Percentiles rank a stretch among this genome's conserved stretches.
These are phyloP conservation scores for Chloroclysta siterata DNA, from an alignment of 2,888 invertebrate genomes.

Conservation along the genomic window DNA sequence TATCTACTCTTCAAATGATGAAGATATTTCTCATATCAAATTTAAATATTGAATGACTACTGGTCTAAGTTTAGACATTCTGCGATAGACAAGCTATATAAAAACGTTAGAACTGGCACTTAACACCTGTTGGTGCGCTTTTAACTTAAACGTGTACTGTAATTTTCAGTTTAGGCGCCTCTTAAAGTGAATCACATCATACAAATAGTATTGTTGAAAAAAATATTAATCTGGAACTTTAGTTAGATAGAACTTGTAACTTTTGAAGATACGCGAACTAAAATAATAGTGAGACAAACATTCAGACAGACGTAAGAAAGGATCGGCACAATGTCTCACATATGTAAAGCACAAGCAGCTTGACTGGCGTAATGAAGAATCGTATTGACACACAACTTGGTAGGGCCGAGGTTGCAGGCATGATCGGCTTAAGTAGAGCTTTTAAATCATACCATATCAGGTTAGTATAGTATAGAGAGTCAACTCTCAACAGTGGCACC, in stretches of 20 bases:
- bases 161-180: too few relatives aligned
- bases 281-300: too few relatives aligned
- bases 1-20: too few relatives aligned
- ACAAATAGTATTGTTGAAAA: too few relatives aligned
- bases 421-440: slow-evolving; percentile 3
- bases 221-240: too few relatives aligned
- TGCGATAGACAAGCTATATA: background rate
- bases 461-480: slow-evolving; percentile 27
- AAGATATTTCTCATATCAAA: background rate
- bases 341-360: background rate
- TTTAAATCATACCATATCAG: slow-evolving; percentile 32
- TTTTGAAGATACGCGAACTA: too few relatives aligned
- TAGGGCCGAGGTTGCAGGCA: background rate
- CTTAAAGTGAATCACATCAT: too few relatives aligned
- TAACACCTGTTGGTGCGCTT: too few relatives aligned
- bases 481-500: slow-evolving; percentile 25
- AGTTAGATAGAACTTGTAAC: too few relatives aligned
- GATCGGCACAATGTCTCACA: too few relatives aligned
- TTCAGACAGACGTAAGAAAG: too few relatives aligned
- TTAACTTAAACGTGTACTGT: too few relatives aligned
- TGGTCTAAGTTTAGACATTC: background rate
- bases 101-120: background rate
- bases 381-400: background rate
- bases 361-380: background rate
- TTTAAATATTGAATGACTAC: background rate